Conservation (phyloP, 2,888 invertebrate genomes). For the Andrena trimmerana region DNA sequence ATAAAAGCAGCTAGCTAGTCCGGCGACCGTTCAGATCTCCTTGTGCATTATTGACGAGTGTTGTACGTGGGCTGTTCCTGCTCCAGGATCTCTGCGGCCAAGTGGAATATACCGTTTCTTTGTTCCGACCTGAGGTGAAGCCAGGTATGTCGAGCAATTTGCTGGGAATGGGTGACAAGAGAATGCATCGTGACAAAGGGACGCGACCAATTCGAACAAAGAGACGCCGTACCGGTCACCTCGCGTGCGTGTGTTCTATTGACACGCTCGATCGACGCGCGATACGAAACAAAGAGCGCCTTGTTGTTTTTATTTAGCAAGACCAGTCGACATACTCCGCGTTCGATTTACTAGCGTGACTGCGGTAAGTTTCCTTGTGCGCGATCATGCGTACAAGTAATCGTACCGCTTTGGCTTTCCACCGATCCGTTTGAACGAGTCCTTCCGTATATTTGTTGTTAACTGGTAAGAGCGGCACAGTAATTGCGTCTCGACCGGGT, state of each 20-base stretch:
- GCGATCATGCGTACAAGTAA: constrained; percentile 63
- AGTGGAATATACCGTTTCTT: constrained; percentile 24
- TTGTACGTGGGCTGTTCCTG: constrained; percentile 43
- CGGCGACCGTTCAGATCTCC: constrained; percentile 71
- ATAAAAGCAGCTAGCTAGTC: constrained; percentile 77
- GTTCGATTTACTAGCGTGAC: constrained; percentile 37
- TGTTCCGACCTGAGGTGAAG: constrained; percentile 27
- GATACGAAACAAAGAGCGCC: constrained; percentile 34
- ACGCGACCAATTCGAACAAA: constrained; percentile 59
- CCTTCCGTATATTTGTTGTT: constrained; percentile 8
- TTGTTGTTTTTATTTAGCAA: constrained; percentile 15
- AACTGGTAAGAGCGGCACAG: not conserved
- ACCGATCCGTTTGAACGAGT: constrained; percentile 17
- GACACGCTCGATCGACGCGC: constrained; percentile 1
- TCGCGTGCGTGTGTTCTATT: not conserved
- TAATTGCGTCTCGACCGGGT: not conserved
- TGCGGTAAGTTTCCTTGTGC: constrained; percentile 53
- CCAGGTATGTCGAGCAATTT: constrained; percentile 48
- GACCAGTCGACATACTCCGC: constrained; percentile 30
- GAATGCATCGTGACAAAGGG: constrained; percentile 16
- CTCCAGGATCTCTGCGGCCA: constrained; percentile 28
- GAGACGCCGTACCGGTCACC: constrained; percentile 36
- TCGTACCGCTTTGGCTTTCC: constrained; percentile 13
- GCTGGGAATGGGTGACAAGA: not conserved
- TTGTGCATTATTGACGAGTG: constrained; percentile 58